Evolutionary conservation across 2,888 invertebrate genomes (phyloP), one percentile per base, ranked within the genome.

Genomic region (Volucella inanis): DNA sequence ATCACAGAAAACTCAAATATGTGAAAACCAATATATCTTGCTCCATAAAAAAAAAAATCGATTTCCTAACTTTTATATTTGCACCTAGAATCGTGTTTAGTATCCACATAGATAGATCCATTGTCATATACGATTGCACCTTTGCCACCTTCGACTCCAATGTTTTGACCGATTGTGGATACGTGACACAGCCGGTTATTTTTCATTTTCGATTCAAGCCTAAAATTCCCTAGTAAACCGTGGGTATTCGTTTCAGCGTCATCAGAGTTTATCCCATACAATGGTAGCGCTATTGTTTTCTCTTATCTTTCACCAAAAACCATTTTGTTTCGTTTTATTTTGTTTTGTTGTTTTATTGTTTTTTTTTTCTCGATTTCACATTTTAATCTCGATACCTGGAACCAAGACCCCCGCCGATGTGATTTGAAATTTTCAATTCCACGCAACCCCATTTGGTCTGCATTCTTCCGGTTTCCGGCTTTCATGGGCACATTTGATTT

Each of bases 271-370:
- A 76, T 65, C 71, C 61, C 14, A 49, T 3, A 61, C 65, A 65
- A 59, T 76, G 71, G 70, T 50, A 39, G 50, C 45, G 50, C 41
- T 22, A 64, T 81, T 75, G 62, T 70, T 45, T 59, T 54, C 31
- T 55, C 57, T 70, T 81, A 49, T 54, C 75, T 50, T 55, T 39
- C n/a, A 10, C 64, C 64, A 55, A 80, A 64, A 70, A 15, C 50
- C 41, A n/a, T 70, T 64, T 59, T 64, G 64, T 65, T 50, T 55
- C 9, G 3, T 22, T 72, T 59, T 59, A 50, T 61, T 72, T 61
- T 43, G 59, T 52, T 72, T 43, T 72, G 31, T 50, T 52, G 10
- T 47, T 11, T 61, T 68, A 18, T 65, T 76, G 15, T 49, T 61
- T 11, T 43, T 15, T 81, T 75, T 57, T 14, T 31, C 9, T 62